phyloP scores from a whole-genome alignment of 1,140 invertebrate species.

The Papilio aristodemus region DNA sequence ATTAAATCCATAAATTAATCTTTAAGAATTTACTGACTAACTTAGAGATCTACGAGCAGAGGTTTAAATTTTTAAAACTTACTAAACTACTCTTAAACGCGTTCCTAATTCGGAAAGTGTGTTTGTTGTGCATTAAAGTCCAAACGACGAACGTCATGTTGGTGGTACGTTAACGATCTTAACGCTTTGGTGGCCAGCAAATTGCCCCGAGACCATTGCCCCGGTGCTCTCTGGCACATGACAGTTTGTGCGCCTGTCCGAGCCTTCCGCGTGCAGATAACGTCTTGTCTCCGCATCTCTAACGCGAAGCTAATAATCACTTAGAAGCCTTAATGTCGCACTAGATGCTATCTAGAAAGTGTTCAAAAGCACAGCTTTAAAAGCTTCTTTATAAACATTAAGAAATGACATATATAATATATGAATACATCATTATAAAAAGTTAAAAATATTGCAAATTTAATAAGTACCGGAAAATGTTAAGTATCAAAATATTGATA shows the following conservation, averaged over 20 bases:
- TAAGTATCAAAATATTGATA: not conserved
- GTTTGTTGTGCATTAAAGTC: conserved; percentile 40
- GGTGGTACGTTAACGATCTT: conserved; percentile 66
- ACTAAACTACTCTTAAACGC: conserved; percentile 34
- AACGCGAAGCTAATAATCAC: conserved; percentile 26
- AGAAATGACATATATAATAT: not conserved
- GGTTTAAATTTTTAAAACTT: not conserved
- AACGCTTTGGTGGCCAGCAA: conserved; percentile 72
- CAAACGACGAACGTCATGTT: conserved; percentile 61
- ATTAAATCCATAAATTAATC: not conserved
- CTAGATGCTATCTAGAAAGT: conserved; percentile 21
- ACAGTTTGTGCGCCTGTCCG: conserved; percentile 66
- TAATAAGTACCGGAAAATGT: not conserved
- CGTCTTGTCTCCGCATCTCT: conserved; percentile 33
- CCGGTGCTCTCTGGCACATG: conserved; percentile 65
- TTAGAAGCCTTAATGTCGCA: conserved; percentile 17
- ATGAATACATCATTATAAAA: too few relatives aligned
- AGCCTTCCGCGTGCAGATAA: conserved; percentile 60
- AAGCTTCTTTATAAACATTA: not conserved
- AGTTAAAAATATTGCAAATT: too few relatives aligned
- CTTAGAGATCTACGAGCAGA: too few relatives aligned
- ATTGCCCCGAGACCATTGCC: conserved; percentile 72
- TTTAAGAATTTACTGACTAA: too few relatives aligned
- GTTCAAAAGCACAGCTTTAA: conserved; percentile 5
- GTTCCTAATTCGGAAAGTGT: not conserved